These are phyloP conservation scores for Macrotis lagotis DNA, from an alignment of 2,113 vertebrate genomes.

Conservation along the genomic window DNA sequence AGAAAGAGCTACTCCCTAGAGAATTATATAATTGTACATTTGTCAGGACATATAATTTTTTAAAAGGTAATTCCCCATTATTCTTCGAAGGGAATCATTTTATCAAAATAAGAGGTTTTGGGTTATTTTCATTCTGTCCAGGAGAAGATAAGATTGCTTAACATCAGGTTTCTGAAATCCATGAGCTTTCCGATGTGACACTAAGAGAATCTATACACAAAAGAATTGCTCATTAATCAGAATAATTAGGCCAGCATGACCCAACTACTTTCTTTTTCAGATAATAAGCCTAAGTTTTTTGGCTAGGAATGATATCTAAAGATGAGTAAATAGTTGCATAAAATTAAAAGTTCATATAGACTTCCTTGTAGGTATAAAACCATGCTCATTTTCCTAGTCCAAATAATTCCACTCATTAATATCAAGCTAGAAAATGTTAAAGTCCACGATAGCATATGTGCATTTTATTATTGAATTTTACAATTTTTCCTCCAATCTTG, in stretches of 20 bases:
- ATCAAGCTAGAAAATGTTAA: background rate
- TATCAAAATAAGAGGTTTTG: conserved; percentile 9
- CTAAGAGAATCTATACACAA: background rate
- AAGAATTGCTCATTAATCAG: background rate
- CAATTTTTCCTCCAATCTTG: no score
- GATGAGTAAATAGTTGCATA: background rate
- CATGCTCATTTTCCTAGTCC: background rate
- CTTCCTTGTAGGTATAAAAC: background rate
- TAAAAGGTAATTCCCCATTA: conserved; percentile 59
- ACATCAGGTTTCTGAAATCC: background rate
- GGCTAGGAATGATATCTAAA: background rate
- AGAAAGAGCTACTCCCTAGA: conserved; percentile 50
- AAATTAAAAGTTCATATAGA: background rate
- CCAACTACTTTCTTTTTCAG: background rate
- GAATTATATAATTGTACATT: conserved; percentile 67
- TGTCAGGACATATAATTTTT: conserved; percentile 37
- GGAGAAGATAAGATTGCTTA: background rate
- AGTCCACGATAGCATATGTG: background rate
- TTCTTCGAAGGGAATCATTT: conserved; percentile 50
- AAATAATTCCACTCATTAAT: background rate
- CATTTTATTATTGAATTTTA: no score
- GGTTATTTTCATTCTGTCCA: background rate
- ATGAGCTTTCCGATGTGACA: background rate
- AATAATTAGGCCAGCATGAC: background rate
- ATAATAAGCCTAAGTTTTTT: background rate